Evolutionary conservation across 2,797 vertebrate genomes (phyloP).

Genomic region (Cetoscarus ocellatus): DNA sequence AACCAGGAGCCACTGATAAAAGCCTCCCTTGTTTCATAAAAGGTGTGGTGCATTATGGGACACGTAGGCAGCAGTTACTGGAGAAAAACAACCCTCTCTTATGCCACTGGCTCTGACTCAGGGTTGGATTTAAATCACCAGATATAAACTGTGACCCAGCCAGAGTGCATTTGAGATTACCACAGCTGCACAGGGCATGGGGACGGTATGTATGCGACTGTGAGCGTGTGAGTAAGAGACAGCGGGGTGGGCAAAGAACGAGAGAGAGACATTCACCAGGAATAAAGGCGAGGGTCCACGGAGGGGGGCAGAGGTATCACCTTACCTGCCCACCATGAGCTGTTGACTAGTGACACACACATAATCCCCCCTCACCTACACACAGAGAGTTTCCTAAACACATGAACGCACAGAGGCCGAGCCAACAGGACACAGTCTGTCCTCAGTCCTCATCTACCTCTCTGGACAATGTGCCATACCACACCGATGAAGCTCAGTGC

Average conservation of each 20-base stretch:
- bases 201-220: slow-evolving; percentile 5
- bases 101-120: slow-evolving; percentile 4
- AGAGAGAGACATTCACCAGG: slow-evolving; percentile 30
- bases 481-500: neutral
- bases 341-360: slow-evolving; percentile 70
- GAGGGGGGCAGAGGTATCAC: slow-evolving; percentile 42
- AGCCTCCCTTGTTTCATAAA: slow-evolving; percentile 14
- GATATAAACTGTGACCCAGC: slow-evolving; percentile 8
- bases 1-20: neutral
- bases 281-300: slow-evolving; percentile 33
- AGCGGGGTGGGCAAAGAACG: slow-evolving; percentile 14
- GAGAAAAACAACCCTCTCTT: slow-evolving; percentile 1
- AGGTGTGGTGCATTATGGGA: slow-evolving; percentile 35
- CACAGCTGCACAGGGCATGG: slow-evolving; percentile 26
- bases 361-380: slow-evolving; percentile 15
- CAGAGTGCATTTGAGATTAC: slow-evolving; percentile 16
- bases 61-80: slow-evolving; percentile 13
- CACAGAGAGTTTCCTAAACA: slow-evolving; percentile 34
- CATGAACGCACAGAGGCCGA: slow-evolving; percentile 8
- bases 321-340: slow-evolving; percentile 60
- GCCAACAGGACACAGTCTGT: slow-evolving; percentile 58
- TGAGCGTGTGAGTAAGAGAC: neutral
- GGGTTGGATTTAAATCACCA: slow-evolving; percentile 19
- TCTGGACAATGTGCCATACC: slow-evolving; percentile 15
- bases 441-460: slow-evolving; percentile 29